Percentiles rank a stretch among this genome's conserved stretches.
Conservation (phyloP, 1,140 invertebrate species). For the Euborellia annulipes region DNA sequence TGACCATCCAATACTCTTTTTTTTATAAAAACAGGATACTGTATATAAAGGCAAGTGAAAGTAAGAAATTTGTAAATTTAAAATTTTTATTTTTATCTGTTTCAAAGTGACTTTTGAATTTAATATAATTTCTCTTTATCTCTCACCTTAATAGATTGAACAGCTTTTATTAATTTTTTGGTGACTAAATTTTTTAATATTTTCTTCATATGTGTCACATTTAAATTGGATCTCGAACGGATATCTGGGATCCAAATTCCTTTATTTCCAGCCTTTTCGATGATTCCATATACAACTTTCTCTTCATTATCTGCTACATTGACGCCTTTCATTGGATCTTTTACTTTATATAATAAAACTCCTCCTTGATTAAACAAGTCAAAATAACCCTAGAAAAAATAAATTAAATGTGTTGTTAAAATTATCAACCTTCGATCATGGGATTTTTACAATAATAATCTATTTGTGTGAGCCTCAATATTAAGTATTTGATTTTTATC, state of each 20-base stretch:
- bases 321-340: slow-evolving; percentile 47
- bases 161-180: slow-evolving; percentile 90
- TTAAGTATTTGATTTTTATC: no score
- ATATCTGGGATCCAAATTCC: slow-evolving; percentile 96
- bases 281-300: slow-evolving; percentile 80
- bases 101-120: no score
- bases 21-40: no score
- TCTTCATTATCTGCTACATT: slow-evolving; percentile 71
- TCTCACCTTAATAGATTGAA: slow-evolving; percentile 90
- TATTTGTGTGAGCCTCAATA: no score
- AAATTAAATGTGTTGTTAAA: slow-evolving; percentile 9
- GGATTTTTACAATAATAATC: no score
- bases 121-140: no score
- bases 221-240: slow-evolving; percentile 71
- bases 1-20: no score
- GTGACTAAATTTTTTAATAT: slow-evolving; percentile 85
- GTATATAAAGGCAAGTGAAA: no score
- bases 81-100: no score
- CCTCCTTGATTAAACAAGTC: slow-evolving; percentile 46
- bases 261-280: slow-evolving; percentile 84
- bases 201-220: slow-evolving; percentile 79
- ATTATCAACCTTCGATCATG: no score
- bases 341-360: slow-evolving; percentile 51
- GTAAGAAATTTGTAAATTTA: no score
- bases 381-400: slow-evolving; percentile 21